Evolutionary conservation across 2,888 invertebrate species (phyloP), one percentile per base, ranked within the genome.

Genomic region (Drosophila lacicola): DNA sequence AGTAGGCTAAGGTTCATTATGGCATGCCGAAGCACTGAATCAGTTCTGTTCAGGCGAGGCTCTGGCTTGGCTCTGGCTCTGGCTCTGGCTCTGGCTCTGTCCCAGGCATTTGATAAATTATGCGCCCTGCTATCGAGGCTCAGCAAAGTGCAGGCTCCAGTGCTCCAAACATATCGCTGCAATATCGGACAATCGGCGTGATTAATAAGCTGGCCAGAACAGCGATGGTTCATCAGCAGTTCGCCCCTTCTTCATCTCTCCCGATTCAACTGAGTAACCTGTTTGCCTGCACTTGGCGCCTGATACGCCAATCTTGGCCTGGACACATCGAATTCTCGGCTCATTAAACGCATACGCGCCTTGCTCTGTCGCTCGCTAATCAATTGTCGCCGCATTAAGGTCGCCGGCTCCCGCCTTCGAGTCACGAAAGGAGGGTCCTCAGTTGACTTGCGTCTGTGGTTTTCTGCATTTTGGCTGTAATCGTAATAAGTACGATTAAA

Each of bases 1-100:
- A 85, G 87, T 85, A 88, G 85, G 85, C 85, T 85, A 85, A 85
- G 85, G 88, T 85, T 88, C 89, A 77, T 85, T 85, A 84, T 83
- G 84, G 86, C 84, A 84, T 83, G 78, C 85, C 88, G 75, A 75
- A 67, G 58, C 82, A 86, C 87, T 88, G 83, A 86, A 83, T 83
- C 84, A 86, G 67, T 62, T 63, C 58, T 49, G 47, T 33, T 17
- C 44, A 54, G 66, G 34, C 46, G 33, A 19, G 54, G 29, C 21
- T 50, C 45, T 36, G 19, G 29, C 17, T 41, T 41, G 29, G 19
- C 45, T 33, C 19, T n/a, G 47, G 6, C 50, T 11, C 33, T 36
- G 37, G 21, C 8, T 45, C 37, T 33, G 36, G 25, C 45, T 53
- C 55, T 19, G 39, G 39, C 39, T 45, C n/a, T 19, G 53, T 46